Evolutionary conservation across 2,113 vertebrate species (phyloP), one percentile per base, ranked within the genome.

Genomic region (Columba livia): DNA sequence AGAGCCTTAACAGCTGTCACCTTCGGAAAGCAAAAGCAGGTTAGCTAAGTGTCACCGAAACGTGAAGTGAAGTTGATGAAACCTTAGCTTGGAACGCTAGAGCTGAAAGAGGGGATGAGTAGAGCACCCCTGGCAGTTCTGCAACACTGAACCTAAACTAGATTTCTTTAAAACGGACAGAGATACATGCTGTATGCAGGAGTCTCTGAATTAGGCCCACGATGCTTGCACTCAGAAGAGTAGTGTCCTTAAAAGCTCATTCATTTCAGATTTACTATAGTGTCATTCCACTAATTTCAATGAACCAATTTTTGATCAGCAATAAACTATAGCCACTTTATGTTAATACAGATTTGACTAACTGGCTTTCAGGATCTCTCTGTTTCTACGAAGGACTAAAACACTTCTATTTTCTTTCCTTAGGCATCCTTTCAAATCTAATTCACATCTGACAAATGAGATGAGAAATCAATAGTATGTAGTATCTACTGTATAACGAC

Each of bases 381-480:
- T 78, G 8, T 78, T 91, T 91, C 90, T 90, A 84, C 47, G 69
- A 79, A 89, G 65, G 65, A n/a, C 42, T 48, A 66, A 91, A 88
- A 20, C 28, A 28, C 42, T 50, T 47, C 61, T 36, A 5, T 83
- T 88, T 79, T 58, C 48, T 88, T 85, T 94, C 88, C 85, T 66
- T n/a, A 67, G n/a, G 31, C 90, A 83, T 84, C 48, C 56, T 88
- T 86, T 92, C 42, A 67, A 90, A 86, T 54, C 44, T 80, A 70
- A 91, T 94, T 80, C 75, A 36, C 77, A 81, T 44, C 60, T 95
- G 82, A 86, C 82, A 78, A 91, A 91, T 8, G 4, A 91, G 88
- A 96, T 12, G 36, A 93, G 82, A 80, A 93, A 96, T 95, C 93
- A 62, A 88, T 93, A 56, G 17, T 23, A 42, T 62, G 75, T 58